phyloP scores from a whole-genome alignment of 2,113 vertebrate genomes.

The Megatriorchis doriae region DNA sequence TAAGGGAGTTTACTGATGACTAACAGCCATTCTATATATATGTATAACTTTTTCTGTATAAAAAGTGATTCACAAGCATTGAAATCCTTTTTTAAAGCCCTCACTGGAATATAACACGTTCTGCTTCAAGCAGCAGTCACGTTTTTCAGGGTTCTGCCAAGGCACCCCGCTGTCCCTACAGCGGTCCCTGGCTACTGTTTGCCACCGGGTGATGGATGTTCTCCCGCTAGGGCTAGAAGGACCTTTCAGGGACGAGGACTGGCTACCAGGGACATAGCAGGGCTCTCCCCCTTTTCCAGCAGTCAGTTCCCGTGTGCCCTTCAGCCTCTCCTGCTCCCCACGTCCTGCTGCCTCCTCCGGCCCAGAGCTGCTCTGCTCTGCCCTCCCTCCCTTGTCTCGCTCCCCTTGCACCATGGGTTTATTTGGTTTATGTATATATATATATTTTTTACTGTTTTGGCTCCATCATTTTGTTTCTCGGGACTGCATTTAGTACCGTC shows the following conservation, averaged over 20 bases:
- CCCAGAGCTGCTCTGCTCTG: neutral
- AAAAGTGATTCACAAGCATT: neutral
- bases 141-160: neutral
- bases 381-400: neutral
- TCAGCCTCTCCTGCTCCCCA: neutral
- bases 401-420: neutral
- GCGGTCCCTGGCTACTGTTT: neutral
- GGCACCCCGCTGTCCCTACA: neutral
- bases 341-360: accelerated
- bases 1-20: neutral
- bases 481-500: neutral
- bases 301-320: accelerated
- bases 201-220: neutral
- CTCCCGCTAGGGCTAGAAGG: neutral
- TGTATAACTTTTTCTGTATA: neutral
- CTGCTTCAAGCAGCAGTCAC: neutral
- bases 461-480: neutral
- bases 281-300: neutral
- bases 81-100: neutral
- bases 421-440: neutral
- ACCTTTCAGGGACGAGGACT: neutral
- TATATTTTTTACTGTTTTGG: neutral
- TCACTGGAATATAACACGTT: accelerated
- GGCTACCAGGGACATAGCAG: neutral
- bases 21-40: neutral